These are phyloP conservation scores for Agrotis exclamationis DNA, from an alignment of 2,888 invertebrate species.

Conservation along the genomic window DNA sequence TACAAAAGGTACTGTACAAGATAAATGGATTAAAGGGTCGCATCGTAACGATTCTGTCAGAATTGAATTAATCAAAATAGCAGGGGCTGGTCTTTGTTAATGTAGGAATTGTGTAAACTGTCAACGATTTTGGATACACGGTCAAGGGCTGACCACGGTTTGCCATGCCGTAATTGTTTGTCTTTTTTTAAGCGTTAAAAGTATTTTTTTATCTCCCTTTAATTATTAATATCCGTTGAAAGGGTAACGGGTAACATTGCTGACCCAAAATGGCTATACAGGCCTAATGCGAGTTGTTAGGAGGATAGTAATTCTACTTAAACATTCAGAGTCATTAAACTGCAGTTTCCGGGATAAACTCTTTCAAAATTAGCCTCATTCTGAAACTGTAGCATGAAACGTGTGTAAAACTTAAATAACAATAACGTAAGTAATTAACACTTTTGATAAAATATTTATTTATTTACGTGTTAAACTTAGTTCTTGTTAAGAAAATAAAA, in stretches of 20 bases:
- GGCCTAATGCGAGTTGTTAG: slow-evolving; percentile 15
- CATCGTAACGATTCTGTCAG: slow-evolving; percentile 67
- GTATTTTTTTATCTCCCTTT: slow-evolving; percentile 33
- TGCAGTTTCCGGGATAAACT: neutral
- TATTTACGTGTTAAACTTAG: neutral
- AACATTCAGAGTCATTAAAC: slow-evolving; percentile 17
- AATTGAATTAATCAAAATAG: slow-evolving; percentile 76
- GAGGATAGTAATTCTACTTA: slow-evolving; percentile 14
- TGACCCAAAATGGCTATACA: slow-evolving; percentile 1
- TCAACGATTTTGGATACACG: slow-evolving; percentile 63
- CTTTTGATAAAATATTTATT: neutral
- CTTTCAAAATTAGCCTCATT: slow-evolving; percentile 21
- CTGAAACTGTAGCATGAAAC: neutral
- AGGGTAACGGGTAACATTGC: slow-evolving; percentile 41
- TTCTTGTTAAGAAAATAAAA: neutral
- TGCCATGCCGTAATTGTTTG: slow-evolving; percentile 16
- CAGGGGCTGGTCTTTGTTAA: slow-evolving; percentile 72
- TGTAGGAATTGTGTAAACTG: slow-evolving; percentile 83
- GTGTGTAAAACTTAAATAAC: neutral
- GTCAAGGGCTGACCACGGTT: slow-evolving; percentile 7
- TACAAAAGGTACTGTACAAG: slow-evolving; percentile 75
- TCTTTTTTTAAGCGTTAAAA: slow-evolving; percentile 34
- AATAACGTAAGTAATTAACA: neutral
- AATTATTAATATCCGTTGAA: slow-evolving; percentile 39
- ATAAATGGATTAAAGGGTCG: slow-evolving; percentile 82